Percentiles rank a stretch among this genome's conserved stretches.
These are phyloP conservation scores for Astropecten irregularis DNA, from an alignment of 53 echinoderm and acorn worm species.

Conservation along the genomic window DNA sequence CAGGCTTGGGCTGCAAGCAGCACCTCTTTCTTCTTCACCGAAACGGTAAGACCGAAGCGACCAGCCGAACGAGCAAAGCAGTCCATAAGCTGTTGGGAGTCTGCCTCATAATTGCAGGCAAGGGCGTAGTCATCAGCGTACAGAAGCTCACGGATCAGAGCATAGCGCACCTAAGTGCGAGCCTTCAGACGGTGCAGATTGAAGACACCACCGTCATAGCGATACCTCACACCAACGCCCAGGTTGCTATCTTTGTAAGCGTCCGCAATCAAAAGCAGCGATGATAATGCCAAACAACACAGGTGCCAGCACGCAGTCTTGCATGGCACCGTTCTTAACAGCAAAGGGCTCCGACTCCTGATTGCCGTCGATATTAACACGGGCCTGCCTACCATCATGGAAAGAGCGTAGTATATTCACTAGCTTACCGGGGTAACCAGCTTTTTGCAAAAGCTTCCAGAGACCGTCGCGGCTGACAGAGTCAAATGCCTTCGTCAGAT, in stretches of 20 bases:
- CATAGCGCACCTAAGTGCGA: conserved; percentile 20
- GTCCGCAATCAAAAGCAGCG: conserved; percentile 2
- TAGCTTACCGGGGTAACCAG: conserved; percentile 21
- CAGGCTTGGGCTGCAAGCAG: too few species aligned
- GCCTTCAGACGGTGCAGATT: conserved; percentile 30
- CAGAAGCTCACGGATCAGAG: not conserved
- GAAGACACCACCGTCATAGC: conserved; percentile 3
- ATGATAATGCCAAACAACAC: conserved; percentile 18
- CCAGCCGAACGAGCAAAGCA: too few species aligned
- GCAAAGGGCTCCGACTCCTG: too few species aligned
- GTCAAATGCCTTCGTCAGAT: conserved; percentile 23
- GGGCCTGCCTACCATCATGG: conserved; percentile 19
- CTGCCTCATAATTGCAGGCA: too few species aligned
- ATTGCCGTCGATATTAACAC: too few species aligned
- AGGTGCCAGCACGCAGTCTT: too few species aligned
- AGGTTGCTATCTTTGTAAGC: not conserved
- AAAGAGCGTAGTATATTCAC: conserved; percentile 1
- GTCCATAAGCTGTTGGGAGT: too few species aligned
- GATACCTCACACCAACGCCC: not conserved
- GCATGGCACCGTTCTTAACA: not conserved
- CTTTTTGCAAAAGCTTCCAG: too few species aligned
- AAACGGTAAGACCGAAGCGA: too few species aligned
- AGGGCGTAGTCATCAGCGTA: conserved; percentile 12
- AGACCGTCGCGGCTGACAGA: conserved; percentile 22
- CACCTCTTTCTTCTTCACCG: not conserved